Conservation (phyloP, 2,888 invertebrate species). For the Aphodius sticticus region DNA sequence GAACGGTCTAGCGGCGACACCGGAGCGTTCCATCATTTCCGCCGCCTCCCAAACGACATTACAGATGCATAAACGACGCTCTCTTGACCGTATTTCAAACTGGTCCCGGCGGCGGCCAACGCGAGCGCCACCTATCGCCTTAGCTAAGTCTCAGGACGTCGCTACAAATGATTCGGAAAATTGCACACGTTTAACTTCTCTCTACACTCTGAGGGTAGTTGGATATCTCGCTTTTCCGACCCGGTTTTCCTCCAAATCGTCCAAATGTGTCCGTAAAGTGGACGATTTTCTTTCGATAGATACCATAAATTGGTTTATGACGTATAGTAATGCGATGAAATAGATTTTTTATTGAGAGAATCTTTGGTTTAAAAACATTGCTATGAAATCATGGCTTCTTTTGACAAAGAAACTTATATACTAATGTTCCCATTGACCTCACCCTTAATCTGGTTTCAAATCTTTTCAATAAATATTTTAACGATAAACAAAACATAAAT, state of each 20-base stretch:
- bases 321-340: not conserved
- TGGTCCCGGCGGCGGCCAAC: constrained; percentile 25
- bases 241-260: not conserved
- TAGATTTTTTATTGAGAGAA: not conserved
- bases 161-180: constrained; percentile 49
- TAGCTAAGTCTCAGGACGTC: constrained; percentile 22
- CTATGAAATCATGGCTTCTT: too few species aligned
- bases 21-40: constrained; percentile 63
- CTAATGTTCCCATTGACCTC: too few species aligned
- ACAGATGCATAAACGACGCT: constrained; percentile 59
- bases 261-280: not conserved
- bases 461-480: too few species aligned
- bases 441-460: too few species aligned
- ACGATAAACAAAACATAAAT: too few species aligned
- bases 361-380: not conserved
- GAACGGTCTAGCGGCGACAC: constrained; percentile 63
- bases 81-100: constrained; percentile 51
- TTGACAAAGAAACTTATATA: too few species aligned
- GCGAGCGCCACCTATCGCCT: constrained; percentile 13
- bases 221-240: not conserved
- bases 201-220: constrained; percentile 4
- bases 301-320: not conserved
- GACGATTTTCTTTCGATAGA: not conserved
- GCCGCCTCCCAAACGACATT: constrained; percentile 57
- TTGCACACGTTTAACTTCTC: constrained; percentile 40